Evolutionary conservation across 1,140 invertebrate genomes (phyloP).

Genomic region (Cotesia vestalis): DNA sequence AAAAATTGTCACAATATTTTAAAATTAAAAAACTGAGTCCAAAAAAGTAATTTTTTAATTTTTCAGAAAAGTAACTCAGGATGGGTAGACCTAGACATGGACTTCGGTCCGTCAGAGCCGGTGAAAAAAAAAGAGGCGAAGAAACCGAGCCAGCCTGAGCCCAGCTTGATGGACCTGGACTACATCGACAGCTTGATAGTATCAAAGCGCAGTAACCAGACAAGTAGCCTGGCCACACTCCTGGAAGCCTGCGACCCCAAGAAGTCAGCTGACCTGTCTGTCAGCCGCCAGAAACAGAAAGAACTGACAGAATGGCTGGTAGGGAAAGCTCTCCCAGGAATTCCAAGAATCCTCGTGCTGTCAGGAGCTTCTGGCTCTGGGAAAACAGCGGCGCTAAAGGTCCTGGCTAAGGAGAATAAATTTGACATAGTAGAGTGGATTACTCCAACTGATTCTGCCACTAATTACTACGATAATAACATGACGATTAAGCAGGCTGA

Average conservation of each 20-base stretch:
- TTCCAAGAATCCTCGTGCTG: constrained; percentile 71
- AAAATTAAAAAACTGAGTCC: background rate
- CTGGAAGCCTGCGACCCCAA: constrained; percentile 55
- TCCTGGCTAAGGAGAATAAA: constrained; percentile 69
- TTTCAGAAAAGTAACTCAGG: constrained; percentile 19
- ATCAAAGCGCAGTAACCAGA: constrained; percentile 33
- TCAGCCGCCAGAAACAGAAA: constrained; percentile 59
- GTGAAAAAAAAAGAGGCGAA: background rate
- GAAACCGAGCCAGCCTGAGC: background rate
- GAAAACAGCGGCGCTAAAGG: constrained; percentile 72
- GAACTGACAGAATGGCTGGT: constrained; percentile 57
- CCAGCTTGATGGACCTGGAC: no score
- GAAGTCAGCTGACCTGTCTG: constrained; percentile 49
- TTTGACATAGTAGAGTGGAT: constrained; percentile 76
- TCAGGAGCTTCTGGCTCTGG: constrained; percentile 78
- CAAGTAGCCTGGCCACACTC: constrained; percentile 47
- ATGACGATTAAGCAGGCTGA: constrained; percentile 65
- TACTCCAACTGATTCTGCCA: constrained; percentile 71
- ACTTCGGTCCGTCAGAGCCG: background rate
- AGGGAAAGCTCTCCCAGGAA: constrained; percentile 50
- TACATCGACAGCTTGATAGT: no score
- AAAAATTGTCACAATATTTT: no score
- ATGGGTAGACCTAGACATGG: constrained; percentile 13
- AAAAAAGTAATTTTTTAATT: background rate
- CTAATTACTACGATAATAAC: constrained; percentile 59